Conservation (phyloP, 2,888 invertebrate genomes). For the Tenthredo mesomela region DNA sequence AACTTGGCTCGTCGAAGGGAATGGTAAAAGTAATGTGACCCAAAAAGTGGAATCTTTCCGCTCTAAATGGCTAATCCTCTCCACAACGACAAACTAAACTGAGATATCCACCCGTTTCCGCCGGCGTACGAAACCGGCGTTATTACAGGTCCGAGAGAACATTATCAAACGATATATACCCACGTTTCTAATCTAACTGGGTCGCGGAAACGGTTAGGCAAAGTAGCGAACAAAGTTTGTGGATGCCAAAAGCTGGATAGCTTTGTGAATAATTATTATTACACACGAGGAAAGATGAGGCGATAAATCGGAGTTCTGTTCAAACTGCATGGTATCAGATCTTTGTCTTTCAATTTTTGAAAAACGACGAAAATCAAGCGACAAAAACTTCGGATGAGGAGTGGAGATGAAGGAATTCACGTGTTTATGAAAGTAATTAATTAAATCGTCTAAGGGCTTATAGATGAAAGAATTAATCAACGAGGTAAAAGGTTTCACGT, state of each 20-base stretch:
- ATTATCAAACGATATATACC: slow-evolving; percentile 22
- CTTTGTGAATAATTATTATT: background rate
- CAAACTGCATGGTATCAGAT: background rate
- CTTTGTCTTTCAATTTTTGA: background rate
- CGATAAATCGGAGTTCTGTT: background rate
- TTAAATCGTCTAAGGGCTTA: background rate
- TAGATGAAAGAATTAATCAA: background rate
- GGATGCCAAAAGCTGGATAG: background rate
- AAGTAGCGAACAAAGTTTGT: slow-evolving; percentile 25
- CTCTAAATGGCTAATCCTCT: slow-evolving; percentile 46
- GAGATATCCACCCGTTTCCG: slow-evolving; percentile 28
- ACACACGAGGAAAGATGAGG: background rate
- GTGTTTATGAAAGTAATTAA: background rate
- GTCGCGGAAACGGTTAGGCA: slow-evolving; percentile 40
- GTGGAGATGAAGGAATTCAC: background rate
- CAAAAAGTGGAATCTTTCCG: slow-evolving; percentile 39
- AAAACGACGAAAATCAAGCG: background rate
- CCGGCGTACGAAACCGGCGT: background rate
- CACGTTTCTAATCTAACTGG: slow-evolving; percentile 49
- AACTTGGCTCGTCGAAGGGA: slow-evolving; percentile 1
- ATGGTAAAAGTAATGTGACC: background rate
- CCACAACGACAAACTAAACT: slow-evolving; percentile 29
- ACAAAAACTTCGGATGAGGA: background rate
- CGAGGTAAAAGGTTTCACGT: background rate
- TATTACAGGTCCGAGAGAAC: slow-evolving; percentile 39